Conservation (phyloP, 1,140 invertebrate species). For the Liolophura sinensis region DNA sequence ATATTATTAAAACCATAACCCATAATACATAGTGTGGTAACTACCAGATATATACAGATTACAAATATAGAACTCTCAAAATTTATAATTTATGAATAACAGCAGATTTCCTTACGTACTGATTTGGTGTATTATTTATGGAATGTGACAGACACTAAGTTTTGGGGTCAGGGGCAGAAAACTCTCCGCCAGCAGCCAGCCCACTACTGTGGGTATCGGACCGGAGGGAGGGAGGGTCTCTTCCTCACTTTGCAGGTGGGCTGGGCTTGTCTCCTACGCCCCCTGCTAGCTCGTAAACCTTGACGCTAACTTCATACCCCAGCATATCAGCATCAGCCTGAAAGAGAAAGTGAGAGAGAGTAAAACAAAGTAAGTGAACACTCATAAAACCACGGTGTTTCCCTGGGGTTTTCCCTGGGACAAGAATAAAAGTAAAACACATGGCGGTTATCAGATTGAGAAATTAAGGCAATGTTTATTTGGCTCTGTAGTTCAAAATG, state of each 20-base stretch:
- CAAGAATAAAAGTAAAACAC: background rate
- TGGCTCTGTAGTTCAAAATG: background rate
- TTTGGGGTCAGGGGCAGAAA: too few species aligned
- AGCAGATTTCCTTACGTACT: too few species aligned
- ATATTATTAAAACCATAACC: too few species aligned
- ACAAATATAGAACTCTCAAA: too few species aligned
- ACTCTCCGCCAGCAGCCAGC: too few species aligned
- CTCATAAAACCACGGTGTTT: background rate
- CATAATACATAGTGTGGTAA: too few species aligned
- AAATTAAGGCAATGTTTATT: background rate
- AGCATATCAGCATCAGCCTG: constrained; percentile 65
- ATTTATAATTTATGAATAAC: too few species aligned
- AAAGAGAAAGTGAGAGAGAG: constrained; percentile 12
- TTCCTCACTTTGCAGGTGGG: constrained; percentile 2
- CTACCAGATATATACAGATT: too few species aligned
- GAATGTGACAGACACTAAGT: too few species aligned
- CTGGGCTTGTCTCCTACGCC: constrained; percentile 66
- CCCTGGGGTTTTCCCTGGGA: background rate
- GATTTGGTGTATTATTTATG: too few species aligned
- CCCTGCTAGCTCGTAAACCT: constrained; percentile 76
- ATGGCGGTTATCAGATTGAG: constrained; percentile 15
- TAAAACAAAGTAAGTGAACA: constrained; percentile 1
- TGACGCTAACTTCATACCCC: constrained; percentile 74
- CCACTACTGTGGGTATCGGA: too few species aligned
- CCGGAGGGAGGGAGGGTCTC: too few species aligned